Base-by-base conservation (phyloP, 1,140 invertebrate species). In the Neoseiulus cucumeris region DNA sequence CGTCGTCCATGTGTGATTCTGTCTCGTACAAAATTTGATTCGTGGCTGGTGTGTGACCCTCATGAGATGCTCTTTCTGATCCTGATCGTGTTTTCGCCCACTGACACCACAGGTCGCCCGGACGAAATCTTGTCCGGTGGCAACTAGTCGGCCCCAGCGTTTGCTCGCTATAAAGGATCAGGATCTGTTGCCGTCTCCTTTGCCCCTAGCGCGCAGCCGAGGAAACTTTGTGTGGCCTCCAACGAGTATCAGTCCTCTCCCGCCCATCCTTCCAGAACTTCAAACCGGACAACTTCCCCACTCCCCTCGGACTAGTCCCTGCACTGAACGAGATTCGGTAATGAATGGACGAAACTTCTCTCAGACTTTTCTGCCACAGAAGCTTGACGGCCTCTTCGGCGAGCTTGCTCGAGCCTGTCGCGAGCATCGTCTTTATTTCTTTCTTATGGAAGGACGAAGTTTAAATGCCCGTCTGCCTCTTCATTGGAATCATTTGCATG, bases 291-390 rank as follows among this genome's bases (percentile, higher is more conserved):
- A 39, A 39, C 33, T 39, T 39, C 33, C 33, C 33, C 33, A 39
- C 9, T 39, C 33, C 33, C 33, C 25, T 9, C 51, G 51, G 22
- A 59, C 4, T 25, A 59, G 51, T 33, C 51, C 51, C 51, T 59
- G 51, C 51, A 59, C 22, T 59, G 51, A 59, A 33, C 25, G 22
- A 59, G 51, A 59, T 33, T 59, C 51, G 51, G 51, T 59, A 59
- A 17, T 25, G 14, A 25, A 59, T 47, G 28, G 28, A 47, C 4
- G 45, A 47, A 47, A 14, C 18, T 14, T 47, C 18, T 28, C 18
- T 20, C 5, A 47, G 7, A 4, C 17, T 28, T 47, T 47, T 47
- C 45, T 28, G 17, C 45, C 25, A 17, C 45, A 28, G 5, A 47
- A 47, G 45, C 45, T 47, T 47, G 18, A 14, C 45, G 17, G 4